phyloP scores from a whole-genome alignment of 2,113 vertebrate genomes.

The Callithrix jacchus region DNA sequence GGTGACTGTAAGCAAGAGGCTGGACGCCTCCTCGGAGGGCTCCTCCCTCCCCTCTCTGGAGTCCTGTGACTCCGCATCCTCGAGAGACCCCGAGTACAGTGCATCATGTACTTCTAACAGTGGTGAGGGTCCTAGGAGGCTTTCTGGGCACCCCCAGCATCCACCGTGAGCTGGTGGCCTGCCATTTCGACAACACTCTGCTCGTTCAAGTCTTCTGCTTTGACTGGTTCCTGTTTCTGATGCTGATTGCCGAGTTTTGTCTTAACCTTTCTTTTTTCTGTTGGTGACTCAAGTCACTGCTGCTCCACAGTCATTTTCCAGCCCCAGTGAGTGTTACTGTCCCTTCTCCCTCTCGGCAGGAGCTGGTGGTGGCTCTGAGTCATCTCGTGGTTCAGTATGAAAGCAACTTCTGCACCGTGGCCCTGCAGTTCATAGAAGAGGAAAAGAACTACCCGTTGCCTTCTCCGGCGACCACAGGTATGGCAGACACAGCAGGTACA shows the following conservation, averaged over 20 bases:
- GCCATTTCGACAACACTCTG: accelerated
- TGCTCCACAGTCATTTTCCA: neutral
- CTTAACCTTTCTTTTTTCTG: neutral
- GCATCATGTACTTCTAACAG: accelerated
- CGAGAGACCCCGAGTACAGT: no score
- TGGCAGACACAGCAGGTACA: constrained; percentile 87
- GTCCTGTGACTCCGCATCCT: neutral
- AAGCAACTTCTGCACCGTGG: constrained; percentile 98
- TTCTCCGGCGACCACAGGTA: constrained; percentile 93
- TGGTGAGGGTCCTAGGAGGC: no score
- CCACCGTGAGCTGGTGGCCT: accelerated
- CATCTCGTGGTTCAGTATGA: constrained; percentile 98
- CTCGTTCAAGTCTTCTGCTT: neutral
- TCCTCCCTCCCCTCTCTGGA: neutral
- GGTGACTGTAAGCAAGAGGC: neutral
- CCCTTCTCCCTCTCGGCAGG: constrained; percentile 82
- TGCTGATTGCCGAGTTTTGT: accelerated
- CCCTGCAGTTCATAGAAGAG: constrained; percentile 98
- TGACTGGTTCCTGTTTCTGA: neutral
- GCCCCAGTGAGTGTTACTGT: neutral
- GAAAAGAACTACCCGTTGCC: constrained; percentile 96
- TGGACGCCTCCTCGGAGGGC: no score
- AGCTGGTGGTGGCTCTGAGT: constrained; percentile 97
- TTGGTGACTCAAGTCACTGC: neutral
- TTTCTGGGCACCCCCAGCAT: neutral